Evolutionary conservation across 2,888 invertebrate genomes (phyloP).

Genomic region (Mongoloraphidia duomilia): DNA sequence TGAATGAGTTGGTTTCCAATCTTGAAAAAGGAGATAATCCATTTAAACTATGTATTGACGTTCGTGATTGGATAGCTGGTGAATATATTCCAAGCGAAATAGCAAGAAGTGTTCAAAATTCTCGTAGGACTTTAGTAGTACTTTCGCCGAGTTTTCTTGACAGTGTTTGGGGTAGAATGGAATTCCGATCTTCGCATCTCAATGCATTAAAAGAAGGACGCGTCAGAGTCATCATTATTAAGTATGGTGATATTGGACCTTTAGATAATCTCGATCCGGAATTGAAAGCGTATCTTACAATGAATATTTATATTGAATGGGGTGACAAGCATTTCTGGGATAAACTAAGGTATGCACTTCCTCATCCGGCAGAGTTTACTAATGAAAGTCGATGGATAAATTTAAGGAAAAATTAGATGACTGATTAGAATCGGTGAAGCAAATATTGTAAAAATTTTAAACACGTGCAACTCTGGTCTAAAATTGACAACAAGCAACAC

Average conservation of each 20-base stretch:
- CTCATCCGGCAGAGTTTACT: slow-evolving; percentile 29
- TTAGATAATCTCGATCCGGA: slow-evolving; percentile 50
- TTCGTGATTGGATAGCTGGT: slow-evolving; percentile 52
- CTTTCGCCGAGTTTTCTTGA: slow-evolving; percentile 50
- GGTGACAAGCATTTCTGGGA: slow-evolving; percentile 74
- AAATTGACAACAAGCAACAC: too few species aligned
- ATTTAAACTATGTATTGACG: slow-evolving; percentile 50
- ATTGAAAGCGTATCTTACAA: slow-evolving; percentile 52
- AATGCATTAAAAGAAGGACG: slow-evolving; percentile 51
- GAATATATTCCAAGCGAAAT: slow-evolving; percentile 53
- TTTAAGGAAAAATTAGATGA: too few species aligned
- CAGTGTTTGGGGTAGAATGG: slow-evolving; percentile 57
- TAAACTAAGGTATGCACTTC: slow-evolving; percentile 57
- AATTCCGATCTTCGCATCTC: slow-evolving; percentile 57
- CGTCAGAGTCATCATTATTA: slow-evolving; percentile 53
- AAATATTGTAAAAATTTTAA: too few species aligned
- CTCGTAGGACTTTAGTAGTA: slow-evolving; percentile 46
- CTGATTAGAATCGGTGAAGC: too few species aligned
- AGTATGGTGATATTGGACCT: slow-evolving; percentile 53
- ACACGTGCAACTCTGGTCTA: too few species aligned
- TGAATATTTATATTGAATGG: slow-evolving; percentile 70
- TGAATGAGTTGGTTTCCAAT: slow-evolving; percentile 45
- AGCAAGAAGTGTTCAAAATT: slow-evolving; percentile 46
- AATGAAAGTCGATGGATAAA: too few species aligned
- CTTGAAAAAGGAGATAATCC: slow-evolving; percentile 44